Evolutionary conservation across 2,113 vertebrate genomes (phyloP).

Genomic region (Cnemophilus loriae): DNA sequence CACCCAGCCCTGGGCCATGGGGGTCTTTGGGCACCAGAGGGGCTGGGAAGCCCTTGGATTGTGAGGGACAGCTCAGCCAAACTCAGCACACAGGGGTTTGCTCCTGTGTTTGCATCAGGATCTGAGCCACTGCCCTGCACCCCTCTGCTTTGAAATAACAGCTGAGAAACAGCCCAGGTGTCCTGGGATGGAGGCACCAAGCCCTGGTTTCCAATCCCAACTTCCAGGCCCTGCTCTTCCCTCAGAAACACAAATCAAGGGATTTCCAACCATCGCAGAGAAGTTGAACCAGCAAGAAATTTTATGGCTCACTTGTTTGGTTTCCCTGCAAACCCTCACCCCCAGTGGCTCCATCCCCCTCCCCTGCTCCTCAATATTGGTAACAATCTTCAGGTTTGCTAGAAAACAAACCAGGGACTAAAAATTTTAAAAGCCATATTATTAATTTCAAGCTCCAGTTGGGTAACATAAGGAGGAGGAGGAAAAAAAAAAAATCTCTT

Average conservation of each 20-base stretch:
- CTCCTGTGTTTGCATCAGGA: neutral
- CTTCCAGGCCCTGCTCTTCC: neutral
- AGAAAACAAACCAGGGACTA: constrained; percentile 36
- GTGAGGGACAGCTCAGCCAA: neutral
- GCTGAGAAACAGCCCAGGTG: neutral
- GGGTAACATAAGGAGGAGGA: constrained; percentile 53
- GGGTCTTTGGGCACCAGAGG: neutral
- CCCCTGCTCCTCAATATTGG: neutral
- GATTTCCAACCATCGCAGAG: neutral
- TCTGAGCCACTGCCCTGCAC: rapidly evolving
- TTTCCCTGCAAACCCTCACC: neutral
- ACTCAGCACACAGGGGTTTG: neutral
- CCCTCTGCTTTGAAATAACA: neutral
- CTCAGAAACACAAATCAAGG: neutral
- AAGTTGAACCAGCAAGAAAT: neutral
- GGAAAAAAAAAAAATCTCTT: neutral
- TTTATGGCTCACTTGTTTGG: neutral
- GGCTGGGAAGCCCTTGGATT: rapidly evolving
- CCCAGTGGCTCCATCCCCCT: neutral
- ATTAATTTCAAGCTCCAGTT: constrained; percentile 26
- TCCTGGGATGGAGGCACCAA: neutral
- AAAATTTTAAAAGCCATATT: neutral
- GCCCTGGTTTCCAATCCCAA: neutral
- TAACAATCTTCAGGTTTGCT: constrained; percentile 19
- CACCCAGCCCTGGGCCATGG: rapidly evolving